These are phyloP conservation scores for Otis tarda DNA, from an alignment of 2,113 vertebrate genomes.

Conservation along the genomic window DNA sequence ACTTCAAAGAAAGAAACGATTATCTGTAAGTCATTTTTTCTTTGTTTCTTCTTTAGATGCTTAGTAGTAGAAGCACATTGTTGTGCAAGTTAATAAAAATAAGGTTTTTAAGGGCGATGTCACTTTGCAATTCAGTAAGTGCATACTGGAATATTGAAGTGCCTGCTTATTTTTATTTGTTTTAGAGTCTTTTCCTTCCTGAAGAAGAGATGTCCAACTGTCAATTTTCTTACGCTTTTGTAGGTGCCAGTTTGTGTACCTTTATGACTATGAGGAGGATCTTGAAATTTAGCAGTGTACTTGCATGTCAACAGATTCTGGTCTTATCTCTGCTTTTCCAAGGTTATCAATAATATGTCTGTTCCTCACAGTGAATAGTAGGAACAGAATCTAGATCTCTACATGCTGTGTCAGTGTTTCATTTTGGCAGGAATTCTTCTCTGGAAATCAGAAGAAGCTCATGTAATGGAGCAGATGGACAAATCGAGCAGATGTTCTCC, in stretches of 20 bases:
- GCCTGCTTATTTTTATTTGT: not conserved
- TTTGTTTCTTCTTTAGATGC: not conserved
- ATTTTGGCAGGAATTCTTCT: not conserved
- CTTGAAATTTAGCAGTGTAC: not conserved
- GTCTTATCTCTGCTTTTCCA: not conserved
- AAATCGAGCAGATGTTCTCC: not conserved
- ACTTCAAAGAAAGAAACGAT: not conserved
- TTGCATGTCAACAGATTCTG: not conserved
- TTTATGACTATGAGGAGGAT: not conserved
- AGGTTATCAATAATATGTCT: not conserved
- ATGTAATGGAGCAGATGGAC: not conserved
- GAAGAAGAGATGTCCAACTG: not conserved
- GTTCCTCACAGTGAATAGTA: not conserved
- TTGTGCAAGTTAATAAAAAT: not conserved
- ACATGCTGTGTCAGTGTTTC: not conserved
- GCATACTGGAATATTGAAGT: not conserved
- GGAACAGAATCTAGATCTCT: not conserved
- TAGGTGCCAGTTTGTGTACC: not conserved
- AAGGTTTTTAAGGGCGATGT: not conserved
- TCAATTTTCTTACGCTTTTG: not conserved
- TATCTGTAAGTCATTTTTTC: not conserved
- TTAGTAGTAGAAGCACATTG: not conserved
- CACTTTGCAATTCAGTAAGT: not conserved
- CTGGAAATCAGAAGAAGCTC: not conserved
- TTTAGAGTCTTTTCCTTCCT: too few species aligned